A percentile compares a stretch with the other conserved stretches of the same genome.
phyloP scores from a whole-genome alignment of 2,888 invertebrate species.

The Drosophila emarginata region DNA sequence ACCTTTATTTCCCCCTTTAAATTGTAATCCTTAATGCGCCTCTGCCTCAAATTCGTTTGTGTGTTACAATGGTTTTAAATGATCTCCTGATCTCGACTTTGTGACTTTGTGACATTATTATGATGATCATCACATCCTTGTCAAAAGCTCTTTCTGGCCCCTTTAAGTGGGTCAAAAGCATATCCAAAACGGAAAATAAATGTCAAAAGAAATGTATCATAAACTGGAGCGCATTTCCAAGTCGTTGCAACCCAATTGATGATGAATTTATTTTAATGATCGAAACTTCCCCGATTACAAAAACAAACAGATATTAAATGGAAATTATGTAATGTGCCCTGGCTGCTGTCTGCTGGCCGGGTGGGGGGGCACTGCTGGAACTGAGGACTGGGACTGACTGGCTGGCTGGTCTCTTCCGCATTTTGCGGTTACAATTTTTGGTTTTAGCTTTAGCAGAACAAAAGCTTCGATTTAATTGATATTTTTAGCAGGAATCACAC shows the following conservation, averaged over 20 bases:
- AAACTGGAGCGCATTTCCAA: constrained; percentile 73
- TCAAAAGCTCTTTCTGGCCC: not conserved
- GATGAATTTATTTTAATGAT: constrained; percentile 60
- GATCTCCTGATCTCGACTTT: not conserved
- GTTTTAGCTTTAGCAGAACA: constrained; percentile 60
- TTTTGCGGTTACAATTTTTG: constrained; percentile 48
- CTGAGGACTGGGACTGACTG: constrained; percentile 43
- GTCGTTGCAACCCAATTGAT: constrained; percentile 62
- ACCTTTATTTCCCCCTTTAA: not conserved
- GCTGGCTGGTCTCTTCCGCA: constrained; percentile 47
- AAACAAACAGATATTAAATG: constrained; percentile 34
- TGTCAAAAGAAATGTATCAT: constrained; percentile 17
- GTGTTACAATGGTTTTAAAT: not conserved
- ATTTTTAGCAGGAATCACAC: constrained; percentile 34
- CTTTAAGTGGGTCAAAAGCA: constrained; percentile 64
- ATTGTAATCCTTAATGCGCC: not conserved
- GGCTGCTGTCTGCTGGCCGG: not conserved
- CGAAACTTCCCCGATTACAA: constrained; percentile 68
- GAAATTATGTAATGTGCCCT: constrained; percentile 63
- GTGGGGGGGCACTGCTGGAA: constrained; percentile 9
- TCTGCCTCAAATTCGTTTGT: not conserved
- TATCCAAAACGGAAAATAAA: not conserved
- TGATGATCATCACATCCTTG: not conserved
- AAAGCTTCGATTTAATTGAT: constrained; percentile 58
- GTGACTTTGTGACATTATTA: not conserved